phyloP scores from a whole-genome alignment of 2,888 invertebrate species.

The Tuberolachnus salignus region DNA sequence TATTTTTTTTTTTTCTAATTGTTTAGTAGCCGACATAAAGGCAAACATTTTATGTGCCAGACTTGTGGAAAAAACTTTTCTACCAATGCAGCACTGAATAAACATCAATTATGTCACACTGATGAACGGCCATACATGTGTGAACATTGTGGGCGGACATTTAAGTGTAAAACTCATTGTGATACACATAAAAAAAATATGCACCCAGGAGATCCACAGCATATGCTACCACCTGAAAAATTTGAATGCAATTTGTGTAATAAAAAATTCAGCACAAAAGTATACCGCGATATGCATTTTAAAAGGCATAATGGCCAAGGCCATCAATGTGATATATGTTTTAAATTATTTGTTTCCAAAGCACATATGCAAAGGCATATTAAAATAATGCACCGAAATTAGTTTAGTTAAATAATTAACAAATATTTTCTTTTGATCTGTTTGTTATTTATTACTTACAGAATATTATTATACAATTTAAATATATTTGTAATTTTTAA shows the following conservation, averaged over 20 bases:
- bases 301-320: constrained; percentile 48
- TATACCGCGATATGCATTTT: constrained; percentile 50
- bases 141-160: constrained; percentile 51
- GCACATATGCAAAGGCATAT: constrained; percentile 49
- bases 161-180: constrained; percentile 48
- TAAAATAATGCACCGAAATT: constrained; percentile 43
- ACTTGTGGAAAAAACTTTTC: constrained; percentile 50
- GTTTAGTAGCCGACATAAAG: constrained; percentile 44
- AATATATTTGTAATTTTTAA: too few species aligned
- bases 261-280: constrained; percentile 40
- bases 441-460: neutral
- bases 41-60: constrained; percentile 53
- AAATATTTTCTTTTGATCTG: neutral
- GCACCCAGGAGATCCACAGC: constrained; percentile 19
- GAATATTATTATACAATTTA: too few species aligned
- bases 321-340: constrained; percentile 41
- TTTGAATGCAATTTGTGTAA: constrained; percentile 43
- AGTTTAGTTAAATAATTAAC: neutral
- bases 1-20: neutral
- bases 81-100: constrained; percentile 43
- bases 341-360: constrained; percentile 51
- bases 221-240: constrained; percentile 13
- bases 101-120: constrained; percentile 47
- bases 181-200: constrained; percentile 49
- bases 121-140: constrained; percentile 52